Evolutionary conservation across 2,797 vertebrate genomes (phyloP), one percentile per base, ranked within the genome.

Genomic region (Paramormyrops hopkinsi): DNA sequence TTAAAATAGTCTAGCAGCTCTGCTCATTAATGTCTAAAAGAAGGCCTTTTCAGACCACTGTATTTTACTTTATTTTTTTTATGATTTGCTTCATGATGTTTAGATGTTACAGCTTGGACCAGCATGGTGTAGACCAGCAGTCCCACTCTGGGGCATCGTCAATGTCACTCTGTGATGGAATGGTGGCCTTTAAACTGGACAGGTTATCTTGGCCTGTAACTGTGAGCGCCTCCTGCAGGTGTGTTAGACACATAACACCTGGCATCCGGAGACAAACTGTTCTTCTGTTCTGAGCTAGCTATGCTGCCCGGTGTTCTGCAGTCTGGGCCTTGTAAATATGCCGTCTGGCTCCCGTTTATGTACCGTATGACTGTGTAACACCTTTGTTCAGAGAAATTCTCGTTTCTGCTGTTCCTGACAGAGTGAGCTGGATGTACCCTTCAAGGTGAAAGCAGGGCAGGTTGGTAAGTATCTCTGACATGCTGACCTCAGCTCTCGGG

Each of bases 381-480:
- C 41, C 37, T 79, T 79, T 73, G 29, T 33, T 41, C 14, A 79
- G 73, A 79, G 41, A 0, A 44, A 44, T 29, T 4, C 11, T 54
- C 51, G 5, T 9, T 51, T 85, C 1, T 33, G 65, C 65, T 69
- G 76, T 92, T 92, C 51, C 87, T 91, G 88, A 86, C 93, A 99
- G 98, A 98, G 96, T 93, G 98, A 99, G 91, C 94, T 99, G 65
- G 95, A 98, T 92, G 95, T 98, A 88, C 98, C 98, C 17, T 99
- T 99, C 94, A 98, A 95, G 96, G 95, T 99, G 88, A 99, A 97
- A 91, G 97, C 97, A 85, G 98, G 98, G 44, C 97, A 98, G 91
- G 97, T 99, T 53, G 97, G 98, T 99, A 94, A 97, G 97, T 94
- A 90, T 41, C 11, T n/a, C 53, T 29, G 29, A 29, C 2, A 33